A percentile compares a stretch with the other conserved stretches of the same genome.
Evolutionary conservation across 1,140 invertebrate species (phyloP).

Genomic region (Oryzaephilus surinamensis): DNA sequence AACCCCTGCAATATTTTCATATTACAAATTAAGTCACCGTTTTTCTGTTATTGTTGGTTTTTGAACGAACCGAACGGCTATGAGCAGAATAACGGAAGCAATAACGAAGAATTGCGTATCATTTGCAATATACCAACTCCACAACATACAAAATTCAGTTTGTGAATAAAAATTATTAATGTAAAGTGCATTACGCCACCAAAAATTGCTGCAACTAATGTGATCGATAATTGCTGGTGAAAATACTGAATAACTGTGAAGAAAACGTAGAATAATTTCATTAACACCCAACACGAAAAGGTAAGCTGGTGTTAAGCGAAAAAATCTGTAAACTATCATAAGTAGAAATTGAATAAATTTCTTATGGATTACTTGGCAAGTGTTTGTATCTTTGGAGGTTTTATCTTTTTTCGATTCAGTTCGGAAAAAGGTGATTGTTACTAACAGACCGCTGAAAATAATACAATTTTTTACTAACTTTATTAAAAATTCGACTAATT

Average conservation of each 20-base stretch:
- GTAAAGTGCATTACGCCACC: slow-evolving; percentile 75
- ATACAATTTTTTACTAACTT: slow-evolving; percentile 1
- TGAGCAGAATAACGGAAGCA: slow-evolving; percentile 56
- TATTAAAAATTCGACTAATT: background rate
- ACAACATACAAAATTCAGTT: slow-evolving; percentile 75
- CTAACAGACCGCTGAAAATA: slow-evolving; percentile 57
- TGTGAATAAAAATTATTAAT: slow-evolving; percentile 71
- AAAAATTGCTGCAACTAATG: slow-evolving; percentile 61
- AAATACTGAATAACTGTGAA: slow-evolving; percentile 58
- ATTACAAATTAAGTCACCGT: background rate
- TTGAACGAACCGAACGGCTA: slow-evolving; percentile 59
- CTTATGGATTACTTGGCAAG: slow-evolving; percentile 6
- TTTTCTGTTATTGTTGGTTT: background rate
- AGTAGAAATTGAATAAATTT: slow-evolving; percentile 40
- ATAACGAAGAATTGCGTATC: slow-evolving; percentile 83
- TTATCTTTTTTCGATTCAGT: slow-evolving; percentile 39
- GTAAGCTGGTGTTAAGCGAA: slow-evolving; percentile 71
- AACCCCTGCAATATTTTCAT: slow-evolving; percentile 25
- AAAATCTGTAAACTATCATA: slow-evolving; percentile 53
- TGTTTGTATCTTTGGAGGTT: slow-evolving; percentile 9
- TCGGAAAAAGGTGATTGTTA: slow-evolving; percentile 62
- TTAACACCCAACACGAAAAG: slow-evolving; percentile 66
- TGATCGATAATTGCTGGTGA: slow-evolving; percentile 62
- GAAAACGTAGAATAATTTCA: slow-evolving; percentile 56
- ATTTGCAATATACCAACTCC: slow-evolving; percentile 87